A percentile compares a stretch with the other conserved stretches of the same genome.
Evolutionary conservation across 1,140 invertebrate genomes (phyloP).

Genomic region (Euwallacea fornicatus): DNA sequence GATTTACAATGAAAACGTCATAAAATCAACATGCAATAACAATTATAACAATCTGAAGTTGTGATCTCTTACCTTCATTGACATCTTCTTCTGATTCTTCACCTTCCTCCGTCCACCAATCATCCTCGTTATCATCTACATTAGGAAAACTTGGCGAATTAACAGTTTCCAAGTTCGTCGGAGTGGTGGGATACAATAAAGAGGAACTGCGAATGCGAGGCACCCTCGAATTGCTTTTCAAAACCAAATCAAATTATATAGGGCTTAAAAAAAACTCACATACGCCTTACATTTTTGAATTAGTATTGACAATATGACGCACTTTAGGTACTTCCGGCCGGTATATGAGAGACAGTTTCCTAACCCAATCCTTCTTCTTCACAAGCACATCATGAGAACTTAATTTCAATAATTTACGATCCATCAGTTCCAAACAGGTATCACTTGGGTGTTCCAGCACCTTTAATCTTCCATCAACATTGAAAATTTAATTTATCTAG

Average conservation of each 20-base stretch:
- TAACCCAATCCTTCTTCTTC: slow-evolving; percentile 49
- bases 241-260: not conserved
- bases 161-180: slow-evolving; percentile 3
- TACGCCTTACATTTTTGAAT: slow-evolving; percentile 35
- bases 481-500: not conserved
- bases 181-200: slow-evolving; percentile 28
- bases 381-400: slow-evolving; percentile 43
- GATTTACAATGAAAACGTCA: too few relatives aligned
- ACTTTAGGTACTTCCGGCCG: slow-evolving; percentile 42
- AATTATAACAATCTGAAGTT: not conserved
- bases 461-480: slow-evolving; percentile 42
- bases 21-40: too few relatives aligned
- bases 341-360: slow-evolving; percentile 44
- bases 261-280: not conserved
- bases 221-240: slow-evolving; percentile 22
- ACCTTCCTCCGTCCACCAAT: slow-evolving; percentile 51
- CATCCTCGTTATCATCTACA: slow-evolving; percentile 53
- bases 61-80: slow-evolving; percentile 13
- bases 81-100: slow-evolving; percentile 45
- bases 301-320: slow-evolving; percentile 39
- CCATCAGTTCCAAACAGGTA: slow-evolving; percentile 42
- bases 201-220: slow-evolving; percentile 37
- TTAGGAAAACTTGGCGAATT: slow-evolving; percentile 10
- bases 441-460: slow-evolving; percentile 45
- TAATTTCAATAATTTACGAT: slow-evolving; percentile 46